Evolutionary conservation across 2,113 vertebrate genomes (phyloP).

Genomic region (Columba livia): DNA sequence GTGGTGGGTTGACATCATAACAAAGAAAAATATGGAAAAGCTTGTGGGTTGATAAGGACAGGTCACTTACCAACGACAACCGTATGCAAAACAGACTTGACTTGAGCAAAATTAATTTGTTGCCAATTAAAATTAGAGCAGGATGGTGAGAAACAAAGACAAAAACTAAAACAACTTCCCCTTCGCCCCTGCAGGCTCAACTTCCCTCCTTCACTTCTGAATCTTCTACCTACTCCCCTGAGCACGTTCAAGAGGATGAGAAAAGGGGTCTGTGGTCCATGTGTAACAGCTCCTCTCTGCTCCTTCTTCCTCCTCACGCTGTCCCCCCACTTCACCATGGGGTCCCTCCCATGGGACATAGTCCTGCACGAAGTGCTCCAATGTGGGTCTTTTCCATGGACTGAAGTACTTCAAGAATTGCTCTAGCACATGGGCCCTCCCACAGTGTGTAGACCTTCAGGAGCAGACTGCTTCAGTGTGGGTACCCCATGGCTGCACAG

Average conservation of each 20-base stretch:
- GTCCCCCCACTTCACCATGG: not conserved
- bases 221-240: not conserved
- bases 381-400: accelerated
- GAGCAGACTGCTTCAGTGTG: not conserved
- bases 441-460: not conserved
- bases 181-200: not conserved
- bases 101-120: not conserved
- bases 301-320: not conserved
- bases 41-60: not conserved
- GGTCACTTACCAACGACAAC: not conserved
- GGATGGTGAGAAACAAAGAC: not conserved
- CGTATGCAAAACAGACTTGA: not conserved
- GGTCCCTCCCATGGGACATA: not conserved
- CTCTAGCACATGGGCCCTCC: not conserved
- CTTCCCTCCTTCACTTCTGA: not conserved
- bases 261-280: not conserved
- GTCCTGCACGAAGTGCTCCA: not conserved
- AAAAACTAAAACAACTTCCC: not conserved
- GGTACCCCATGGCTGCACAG: not conserved
- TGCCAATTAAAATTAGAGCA: not conserved
- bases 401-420: not conserved
- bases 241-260: not conserved
- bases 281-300: not conserved
- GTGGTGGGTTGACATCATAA: not conserved
- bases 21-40: not conserved